phyloP scores from a whole-genome alignment of 2,113 vertebrate genomes.

The Gyps fulvus region DNA sequence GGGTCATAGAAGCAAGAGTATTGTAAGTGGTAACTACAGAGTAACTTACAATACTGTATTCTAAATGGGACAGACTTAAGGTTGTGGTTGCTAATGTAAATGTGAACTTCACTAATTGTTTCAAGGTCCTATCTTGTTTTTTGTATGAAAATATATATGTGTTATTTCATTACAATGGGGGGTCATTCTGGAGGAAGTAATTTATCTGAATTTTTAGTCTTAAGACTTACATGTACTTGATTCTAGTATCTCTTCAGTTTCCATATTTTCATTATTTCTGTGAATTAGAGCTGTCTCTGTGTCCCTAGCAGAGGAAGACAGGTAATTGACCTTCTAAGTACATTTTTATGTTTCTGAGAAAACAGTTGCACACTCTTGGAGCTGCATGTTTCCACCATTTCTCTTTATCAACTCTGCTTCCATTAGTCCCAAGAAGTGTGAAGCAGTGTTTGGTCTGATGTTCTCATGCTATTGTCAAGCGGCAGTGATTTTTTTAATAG shows the following conservation, averaged over 20 bases:
- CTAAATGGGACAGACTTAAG: neutral
- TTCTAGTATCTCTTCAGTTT: neutral
- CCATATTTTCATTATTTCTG: neutral
- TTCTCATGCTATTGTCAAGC: neutral
- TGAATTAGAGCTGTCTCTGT: neutral
- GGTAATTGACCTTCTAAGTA: neutral
- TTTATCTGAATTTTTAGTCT: neutral
- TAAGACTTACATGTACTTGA: neutral
- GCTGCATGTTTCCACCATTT: neutral
- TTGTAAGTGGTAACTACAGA: neutral
- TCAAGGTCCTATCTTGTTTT: neutral
- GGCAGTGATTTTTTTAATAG: neutral
- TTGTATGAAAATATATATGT: neutral
- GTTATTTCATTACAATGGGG: neutral
- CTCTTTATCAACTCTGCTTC: neutral
- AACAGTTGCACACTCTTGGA: neutral
- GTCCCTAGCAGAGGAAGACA: neutral
- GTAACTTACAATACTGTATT: neutral
- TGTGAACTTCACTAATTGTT: neutral
- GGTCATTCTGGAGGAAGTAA: neutral
- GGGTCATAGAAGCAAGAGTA: neutral
- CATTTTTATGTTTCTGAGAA: neutral
- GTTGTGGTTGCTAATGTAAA: neutral
- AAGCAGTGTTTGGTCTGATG: neutral
- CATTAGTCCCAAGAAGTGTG: neutral